phyloP scores from a whole-genome alignment of 2,888 invertebrate species.

The Teleiodes luculella region DNA sequence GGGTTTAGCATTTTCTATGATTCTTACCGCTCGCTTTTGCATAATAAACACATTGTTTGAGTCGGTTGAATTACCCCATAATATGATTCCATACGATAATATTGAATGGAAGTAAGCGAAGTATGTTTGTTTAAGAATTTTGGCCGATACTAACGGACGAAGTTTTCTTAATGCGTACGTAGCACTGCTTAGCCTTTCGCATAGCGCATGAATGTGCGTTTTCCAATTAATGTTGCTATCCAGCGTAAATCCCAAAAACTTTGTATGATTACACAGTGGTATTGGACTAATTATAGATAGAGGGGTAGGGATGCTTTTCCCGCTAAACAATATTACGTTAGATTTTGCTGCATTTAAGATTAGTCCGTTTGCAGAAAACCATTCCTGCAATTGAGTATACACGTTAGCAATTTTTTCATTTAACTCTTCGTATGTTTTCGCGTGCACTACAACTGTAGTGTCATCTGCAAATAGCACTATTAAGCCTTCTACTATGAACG shows the following conservation, averaged over 20 bases:
- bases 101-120: background rate
- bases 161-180: background rate
- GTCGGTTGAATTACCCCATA: slow-evolving; percentile 1
- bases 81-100: background rate
- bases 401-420: background rate
- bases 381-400: no score
- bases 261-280: background rate
- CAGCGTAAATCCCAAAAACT: background rate
- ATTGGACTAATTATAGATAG: background rate
- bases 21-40: background rate
- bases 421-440: background rate
- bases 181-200: background rate
- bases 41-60: background rate
- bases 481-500: background rate
- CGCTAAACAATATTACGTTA: background rate
- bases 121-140: background rate
- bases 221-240: background rate
- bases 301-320: background rate
- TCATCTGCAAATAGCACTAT: background rate
- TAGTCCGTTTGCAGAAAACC: background rate
- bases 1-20: no score
- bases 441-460: background rate
- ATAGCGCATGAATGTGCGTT: background rate
- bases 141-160: background rate
- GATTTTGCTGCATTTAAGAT: background rate